Evolutionary conservation across 2,113 vertebrate genomes (phyloP).

Genomic region (Poecilia latipinna): DNA sequence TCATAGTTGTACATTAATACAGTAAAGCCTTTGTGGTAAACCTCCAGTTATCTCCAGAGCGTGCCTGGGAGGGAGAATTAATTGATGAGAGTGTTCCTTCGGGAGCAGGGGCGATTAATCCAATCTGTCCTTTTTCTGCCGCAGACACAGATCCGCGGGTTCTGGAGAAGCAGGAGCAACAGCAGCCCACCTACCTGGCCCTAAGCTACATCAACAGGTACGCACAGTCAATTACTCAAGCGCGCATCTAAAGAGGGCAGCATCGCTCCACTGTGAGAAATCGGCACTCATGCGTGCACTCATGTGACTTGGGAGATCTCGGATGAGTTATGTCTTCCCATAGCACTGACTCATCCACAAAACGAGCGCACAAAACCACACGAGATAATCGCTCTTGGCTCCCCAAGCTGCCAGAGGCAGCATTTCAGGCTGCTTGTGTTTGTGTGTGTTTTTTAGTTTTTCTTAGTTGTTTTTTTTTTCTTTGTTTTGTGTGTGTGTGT

Average conservation of each 20-base stretch:
- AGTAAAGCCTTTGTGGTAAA: conserved; percentile 59
- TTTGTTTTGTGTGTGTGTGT: conserved; percentile 10
- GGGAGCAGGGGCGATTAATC: conserved; percentile 41
- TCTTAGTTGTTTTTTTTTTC: not conserved
- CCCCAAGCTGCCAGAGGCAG: conserved; percentile 28
- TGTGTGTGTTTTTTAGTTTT: too few species aligned
- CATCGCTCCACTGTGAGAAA: conserved; percentile 46
- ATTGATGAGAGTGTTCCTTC: conserved; percentile 50
- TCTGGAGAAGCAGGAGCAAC: conserved; percentile 98
- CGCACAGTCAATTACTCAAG: not conserved
- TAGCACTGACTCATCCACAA: conserved; percentile 63
- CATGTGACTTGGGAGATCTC: conserved; percentile 46
- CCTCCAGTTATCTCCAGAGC: conserved; percentile 34
- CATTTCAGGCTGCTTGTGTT: not conserved
- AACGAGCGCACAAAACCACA: conserved; percentile 55
- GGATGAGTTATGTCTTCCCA: conserved; percentile 63
- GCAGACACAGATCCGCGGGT: conserved; percentile 97
- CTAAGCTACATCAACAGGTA: conserved; percentile 99
- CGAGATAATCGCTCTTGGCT: conserved; percentile 52
- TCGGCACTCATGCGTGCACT: conserved; percentile 2
- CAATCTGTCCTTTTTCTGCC: conserved; percentile 24
- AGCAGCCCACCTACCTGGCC: conserved; percentile 98
- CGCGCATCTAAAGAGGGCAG: conserved; percentile 56
- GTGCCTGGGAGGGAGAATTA: conserved; percentile 52
- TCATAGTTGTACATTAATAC: conserved; percentile 13